These are phyloP conservation scores for Acleris emargana DNA, from an alignment of 2,888 invertebrate species.

Conservation along the genomic window DNA sequence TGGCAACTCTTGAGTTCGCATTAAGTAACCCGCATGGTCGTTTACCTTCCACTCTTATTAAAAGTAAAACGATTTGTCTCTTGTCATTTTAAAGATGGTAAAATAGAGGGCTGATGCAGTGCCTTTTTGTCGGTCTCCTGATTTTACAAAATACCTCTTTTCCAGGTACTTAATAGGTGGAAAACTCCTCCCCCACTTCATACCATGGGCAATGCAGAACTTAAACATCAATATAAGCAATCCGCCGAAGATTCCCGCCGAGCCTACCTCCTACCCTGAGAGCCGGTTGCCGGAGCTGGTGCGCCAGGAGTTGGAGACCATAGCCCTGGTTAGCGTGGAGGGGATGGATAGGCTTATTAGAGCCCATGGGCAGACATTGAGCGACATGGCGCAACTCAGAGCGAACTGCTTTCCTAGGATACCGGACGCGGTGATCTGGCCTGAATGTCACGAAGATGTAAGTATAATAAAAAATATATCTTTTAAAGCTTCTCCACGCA, in stretches of 20 bases:
- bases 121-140: no score
- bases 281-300: slow-evolving; percentile 86
- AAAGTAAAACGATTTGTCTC: no score
- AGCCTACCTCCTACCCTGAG: slow-evolving; percentile 86
- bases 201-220: slow-evolving; percentile 90
- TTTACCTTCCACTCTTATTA: no score
- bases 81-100: no score
- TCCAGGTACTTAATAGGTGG: slow-evolving; percentile 91
- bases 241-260: slow-evolving; percentile 71
- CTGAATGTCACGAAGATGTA: slow-evolving; percentile 90
- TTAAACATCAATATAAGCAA: slow-evolving; percentile 86
- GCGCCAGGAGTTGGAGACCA: slow-evolving; percentile 81
- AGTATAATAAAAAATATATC: neutral
- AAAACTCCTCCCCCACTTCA: slow-evolving; percentile 89
- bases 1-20: no score
- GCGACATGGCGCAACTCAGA: slow-evolving; percentile 92
- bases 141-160: slow-evolving; percentile 32
- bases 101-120: no score
- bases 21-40: no score
- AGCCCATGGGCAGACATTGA: slow-evolving; percentile 96
- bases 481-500: no score
- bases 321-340: slow-evolving; percentile 78
- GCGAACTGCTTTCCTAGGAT: slow-evolving; percentile 90
- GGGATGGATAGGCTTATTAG: slow-evolving; percentile 93
- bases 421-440: slow-evolving; percentile 98